These are phyloP conservation scores for Lepidurus couesii DNA, from an alignment of 1,140 invertebrate genomes.

Conservation along the genomic window DNA sequence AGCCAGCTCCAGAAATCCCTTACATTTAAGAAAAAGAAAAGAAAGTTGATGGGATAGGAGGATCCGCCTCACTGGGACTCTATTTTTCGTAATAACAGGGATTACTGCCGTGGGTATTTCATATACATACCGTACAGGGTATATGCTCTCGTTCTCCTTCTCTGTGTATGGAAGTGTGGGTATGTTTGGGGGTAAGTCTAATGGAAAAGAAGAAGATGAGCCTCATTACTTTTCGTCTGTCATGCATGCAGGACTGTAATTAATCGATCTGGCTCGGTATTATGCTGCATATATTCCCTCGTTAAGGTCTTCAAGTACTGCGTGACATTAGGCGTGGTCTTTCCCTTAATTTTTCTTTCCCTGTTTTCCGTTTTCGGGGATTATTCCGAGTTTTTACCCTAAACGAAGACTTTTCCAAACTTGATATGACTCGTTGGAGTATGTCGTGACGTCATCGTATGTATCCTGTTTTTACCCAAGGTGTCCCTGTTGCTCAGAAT, in stretches of 20 bases:
- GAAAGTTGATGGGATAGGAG: neutral
- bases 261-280: conserved; percentile 1
- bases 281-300: neutral
- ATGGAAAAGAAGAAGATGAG: conserved; percentile 19
- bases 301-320: neutral
- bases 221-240: conserved; percentile 22
- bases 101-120: neutral
- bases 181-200: neutral
- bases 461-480: too few relatives aligned
- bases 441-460: too few relatives aligned
- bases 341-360: neutral
- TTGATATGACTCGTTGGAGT: too few relatives aligned
- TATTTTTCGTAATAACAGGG: conserved; percentile 3
- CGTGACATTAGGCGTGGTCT: conserved; percentile 9
- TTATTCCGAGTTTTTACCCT: too few relatives aligned
- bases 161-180: neutral
- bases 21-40: neutral
- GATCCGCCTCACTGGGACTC: neutral
- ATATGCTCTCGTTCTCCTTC: neutral
- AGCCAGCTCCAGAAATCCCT: conserved; percentile 14
- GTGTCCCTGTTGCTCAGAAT: too few relatives aligned
- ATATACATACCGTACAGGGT: neutral
- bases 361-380: neutral
- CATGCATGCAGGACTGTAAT: conserved; percentile 14
- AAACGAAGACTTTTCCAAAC: too few relatives aligned